phyloP scores from a whole-genome alignment of 2,888 invertebrate genomes.

The Pharmacophagus antenor region DNA sequence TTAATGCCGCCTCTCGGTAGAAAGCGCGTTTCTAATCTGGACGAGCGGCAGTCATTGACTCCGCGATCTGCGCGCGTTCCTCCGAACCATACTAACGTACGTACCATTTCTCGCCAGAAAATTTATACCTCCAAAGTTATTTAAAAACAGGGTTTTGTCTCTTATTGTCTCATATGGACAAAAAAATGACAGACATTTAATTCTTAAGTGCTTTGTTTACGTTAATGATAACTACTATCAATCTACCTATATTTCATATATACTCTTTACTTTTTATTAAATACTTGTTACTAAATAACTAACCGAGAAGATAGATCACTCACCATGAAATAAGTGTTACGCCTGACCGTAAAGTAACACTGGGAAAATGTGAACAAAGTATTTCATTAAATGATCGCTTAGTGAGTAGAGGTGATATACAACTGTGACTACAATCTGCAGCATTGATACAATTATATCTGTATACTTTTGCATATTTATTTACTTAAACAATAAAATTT shows the following conservation, averaged over 20 bases:
- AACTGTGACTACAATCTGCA: too few relatives aligned
- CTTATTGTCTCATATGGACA: not conserved
- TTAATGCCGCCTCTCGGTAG: conserved; percentile 66
- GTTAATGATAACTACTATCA: not conserved
- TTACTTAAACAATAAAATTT: too few relatives aligned
- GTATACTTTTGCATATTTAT: too few relatives aligned
- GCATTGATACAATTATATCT: too few relatives aligned
- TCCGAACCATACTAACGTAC: conserved; percentile 25
- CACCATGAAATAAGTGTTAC: too few relatives aligned
- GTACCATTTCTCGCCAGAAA: conserved; percentile 2
- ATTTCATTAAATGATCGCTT: too few relatives aligned
- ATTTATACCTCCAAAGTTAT: not conserved
- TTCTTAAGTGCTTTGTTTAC: not conserved
- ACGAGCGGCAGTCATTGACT: conserved; percentile 73
- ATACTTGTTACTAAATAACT: too few relatives aligned
- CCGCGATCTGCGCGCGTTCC: conserved; percentile 47
- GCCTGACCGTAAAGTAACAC: too few relatives aligned
- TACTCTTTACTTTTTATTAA: not conserved
- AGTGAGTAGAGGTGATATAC: too few relatives aligned
- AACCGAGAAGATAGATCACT: not conserved
- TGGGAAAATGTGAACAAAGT: too few relatives aligned
- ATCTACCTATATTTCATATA: not conserved
- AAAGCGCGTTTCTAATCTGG: conserved; percentile 79
- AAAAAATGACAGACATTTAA: not conserved
- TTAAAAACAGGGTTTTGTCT: not conserved